phyloP scores from a whole-genome alignment of 2,888 invertebrate genomes.

The Sinelater perroti region DNA sequence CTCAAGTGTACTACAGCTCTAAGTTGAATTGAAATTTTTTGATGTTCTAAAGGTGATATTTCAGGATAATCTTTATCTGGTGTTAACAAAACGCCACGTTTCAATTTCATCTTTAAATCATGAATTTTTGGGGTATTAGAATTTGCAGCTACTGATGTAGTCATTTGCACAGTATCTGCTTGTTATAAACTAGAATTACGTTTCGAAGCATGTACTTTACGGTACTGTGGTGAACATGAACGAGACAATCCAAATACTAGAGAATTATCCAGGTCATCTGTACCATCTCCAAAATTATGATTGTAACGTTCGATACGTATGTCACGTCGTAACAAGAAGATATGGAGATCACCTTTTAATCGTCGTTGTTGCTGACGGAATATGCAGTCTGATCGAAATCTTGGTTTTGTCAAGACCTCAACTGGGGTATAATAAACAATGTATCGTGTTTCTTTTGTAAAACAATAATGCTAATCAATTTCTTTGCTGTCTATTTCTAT shows the following conservation, averaged over 20 bases:
- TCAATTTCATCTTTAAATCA: constrained; percentile 48
- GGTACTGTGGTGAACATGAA: constrained; percentile 85
- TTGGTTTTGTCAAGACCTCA: too few species aligned
- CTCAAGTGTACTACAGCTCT: constrained; percentile 74
- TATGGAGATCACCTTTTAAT: too few species aligned
- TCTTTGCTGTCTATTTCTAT: too few species aligned
- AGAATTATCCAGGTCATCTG: constrained; percentile 82
- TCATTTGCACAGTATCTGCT: constrained; percentile 49
- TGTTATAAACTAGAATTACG: constrained; percentile 51
- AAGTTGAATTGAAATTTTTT: constrained; percentile 58
- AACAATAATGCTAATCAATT: too few species aligned
- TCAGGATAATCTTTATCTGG: constrained; percentile 54
- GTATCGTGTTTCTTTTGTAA: too few species aligned
- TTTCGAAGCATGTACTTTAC: constrained; percentile 69
- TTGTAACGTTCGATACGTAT: constrained; percentile 83
- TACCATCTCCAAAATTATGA: constrained; percentile 81
- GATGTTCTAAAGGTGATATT: constrained; percentile 50
- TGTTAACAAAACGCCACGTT: constrained; percentile 45
- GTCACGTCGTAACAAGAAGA: too few species aligned
- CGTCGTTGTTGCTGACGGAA: too few species aligned
- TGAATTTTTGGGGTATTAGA: constrained; percentile 51
- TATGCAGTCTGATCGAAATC: too few species aligned
- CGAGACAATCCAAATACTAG: constrained; percentile 87
- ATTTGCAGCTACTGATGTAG: constrained; percentile 51
- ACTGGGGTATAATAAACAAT: too few species aligned